Conservation (phyloP, 2,113 vertebrate species). For the rat (Rattus norvegicus) region DNA sequence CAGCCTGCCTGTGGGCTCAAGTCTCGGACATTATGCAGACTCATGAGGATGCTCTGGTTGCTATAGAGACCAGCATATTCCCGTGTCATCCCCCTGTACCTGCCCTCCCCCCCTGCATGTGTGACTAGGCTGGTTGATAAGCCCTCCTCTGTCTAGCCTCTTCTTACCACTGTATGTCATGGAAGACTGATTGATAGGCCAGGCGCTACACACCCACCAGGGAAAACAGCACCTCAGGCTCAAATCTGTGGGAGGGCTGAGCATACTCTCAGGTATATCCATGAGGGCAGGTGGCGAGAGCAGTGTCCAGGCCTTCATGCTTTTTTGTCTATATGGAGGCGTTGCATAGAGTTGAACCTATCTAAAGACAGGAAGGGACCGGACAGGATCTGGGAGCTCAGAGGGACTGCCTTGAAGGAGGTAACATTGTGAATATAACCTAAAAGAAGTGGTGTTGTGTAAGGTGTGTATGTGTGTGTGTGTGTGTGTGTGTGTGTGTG, state of each 20-base stretch:
- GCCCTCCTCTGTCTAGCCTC: neutral
- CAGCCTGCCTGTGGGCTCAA: too few species aligned
- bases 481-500: too few species aligned
- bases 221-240: neutral
- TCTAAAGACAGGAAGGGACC: neutral
- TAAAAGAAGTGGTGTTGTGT: too few species aligned
- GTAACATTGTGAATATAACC: too few species aligned
- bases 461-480: too few species aligned
- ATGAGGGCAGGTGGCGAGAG: neutral
- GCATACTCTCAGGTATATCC: neutral
- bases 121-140: neutral
- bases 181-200: neutral
- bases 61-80: neutral
- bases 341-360: neutral
- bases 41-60: neutral
- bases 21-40: neutral
- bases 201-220: too few species aligned
- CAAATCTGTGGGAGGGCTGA: accelerated
- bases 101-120: neutral
- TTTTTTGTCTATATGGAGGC: too few species aligned
- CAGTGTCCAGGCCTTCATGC: accelerated
- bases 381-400: neutral
- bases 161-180: neutral
- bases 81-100: neutral
- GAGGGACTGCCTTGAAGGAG: neutral